Conservation (phyloP, 1,140 invertebrate genomes). For the Cyrtorhinus lividipennis region DNA sequence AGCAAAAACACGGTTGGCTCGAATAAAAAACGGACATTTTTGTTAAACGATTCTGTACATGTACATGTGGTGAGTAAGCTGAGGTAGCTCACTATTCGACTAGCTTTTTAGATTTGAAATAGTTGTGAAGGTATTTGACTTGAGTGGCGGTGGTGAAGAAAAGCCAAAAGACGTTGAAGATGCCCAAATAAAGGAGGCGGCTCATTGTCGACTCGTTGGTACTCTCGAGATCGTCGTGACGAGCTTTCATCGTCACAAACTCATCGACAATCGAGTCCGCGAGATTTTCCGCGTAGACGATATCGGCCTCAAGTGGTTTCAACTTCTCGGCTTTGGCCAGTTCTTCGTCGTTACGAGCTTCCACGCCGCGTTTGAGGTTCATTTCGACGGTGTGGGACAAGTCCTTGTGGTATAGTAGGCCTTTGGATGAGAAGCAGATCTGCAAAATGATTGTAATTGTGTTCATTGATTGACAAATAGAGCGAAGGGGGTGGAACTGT, state of each 20-base stretch:
- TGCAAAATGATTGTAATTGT: too few relatives aligned
- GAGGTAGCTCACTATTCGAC: not conserved
- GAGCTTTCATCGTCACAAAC: not conserved
- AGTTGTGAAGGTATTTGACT: slow-evolving; percentile 1
- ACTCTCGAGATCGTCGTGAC: not conserved
- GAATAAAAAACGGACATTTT: too few relatives aligned
- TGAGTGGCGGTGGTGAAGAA: not conserved
- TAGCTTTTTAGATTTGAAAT: slow-evolving; percentile 11
- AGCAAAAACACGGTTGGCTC: too few relatives aligned
- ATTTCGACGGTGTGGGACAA: not conserved
- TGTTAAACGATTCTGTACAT: too few relatives aligned
- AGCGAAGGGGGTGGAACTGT: too few relatives aligned
- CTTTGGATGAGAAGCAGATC: not conserved
- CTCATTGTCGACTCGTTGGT: slow-evolving; percentile 6
- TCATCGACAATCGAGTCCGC: not conserved
- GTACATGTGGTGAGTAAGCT: too few relatives aligned
- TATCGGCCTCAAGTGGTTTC: slow-evolving; percentile 3
- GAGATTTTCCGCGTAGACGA: not conserved
- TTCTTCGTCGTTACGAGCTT: not conserved
- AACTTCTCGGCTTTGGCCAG: not conserved
- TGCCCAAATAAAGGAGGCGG: slow-evolving; percentile 2
- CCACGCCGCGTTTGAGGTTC: slow-evolving; percentile 7
- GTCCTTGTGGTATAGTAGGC: not conserved
- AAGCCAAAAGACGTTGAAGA: slow-evolving; percentile 12
- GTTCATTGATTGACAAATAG: too few relatives aligned